Conservation (phyloP, 2,113 vertebrate species). For the Aix galericulata region DNA sequence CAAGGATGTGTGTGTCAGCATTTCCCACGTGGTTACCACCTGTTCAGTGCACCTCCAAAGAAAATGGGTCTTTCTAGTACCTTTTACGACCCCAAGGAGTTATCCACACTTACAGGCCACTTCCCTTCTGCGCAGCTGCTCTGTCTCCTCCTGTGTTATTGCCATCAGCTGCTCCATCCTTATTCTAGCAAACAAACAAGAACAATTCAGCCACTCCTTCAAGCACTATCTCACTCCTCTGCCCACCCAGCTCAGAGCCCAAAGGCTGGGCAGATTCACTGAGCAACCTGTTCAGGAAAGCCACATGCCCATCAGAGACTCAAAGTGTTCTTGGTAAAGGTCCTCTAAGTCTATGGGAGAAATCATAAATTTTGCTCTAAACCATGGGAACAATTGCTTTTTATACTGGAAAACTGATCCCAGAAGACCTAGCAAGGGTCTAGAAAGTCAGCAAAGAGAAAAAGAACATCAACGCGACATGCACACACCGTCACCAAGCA, state of each 20-base stretch:
- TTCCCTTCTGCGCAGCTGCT: conserved; percentile 86
- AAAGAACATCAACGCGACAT: fast-evolving
- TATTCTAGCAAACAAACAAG: conserved; percentile 77
- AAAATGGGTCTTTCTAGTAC: neutral
- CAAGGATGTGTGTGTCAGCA: neutral
- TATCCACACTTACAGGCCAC: conserved; percentile 84
- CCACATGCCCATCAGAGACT: neutral
- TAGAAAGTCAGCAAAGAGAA: neutral
- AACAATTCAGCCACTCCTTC: neutral
- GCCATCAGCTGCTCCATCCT: conserved; percentile 91
- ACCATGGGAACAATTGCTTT: fast-evolving
- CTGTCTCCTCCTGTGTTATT: conserved; percentile 93
- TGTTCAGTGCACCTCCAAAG: neutral
- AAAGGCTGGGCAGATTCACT: neutral
- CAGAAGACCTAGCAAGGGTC: neutral
- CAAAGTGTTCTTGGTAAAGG: neutral
- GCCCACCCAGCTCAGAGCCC: neutral
- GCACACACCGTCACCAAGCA: neutral
- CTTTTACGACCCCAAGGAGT: neutral
- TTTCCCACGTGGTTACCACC: fast-evolving
- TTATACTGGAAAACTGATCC: neutral
- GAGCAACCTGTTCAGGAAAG: neutral
- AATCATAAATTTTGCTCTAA: neutral
- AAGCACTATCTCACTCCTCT: neutral
- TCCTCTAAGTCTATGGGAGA: neutral